Evolutionary conservation across 2,797 vertebrate genomes (phyloP).

Genomic region (Lerista edwardsae): DNA sequence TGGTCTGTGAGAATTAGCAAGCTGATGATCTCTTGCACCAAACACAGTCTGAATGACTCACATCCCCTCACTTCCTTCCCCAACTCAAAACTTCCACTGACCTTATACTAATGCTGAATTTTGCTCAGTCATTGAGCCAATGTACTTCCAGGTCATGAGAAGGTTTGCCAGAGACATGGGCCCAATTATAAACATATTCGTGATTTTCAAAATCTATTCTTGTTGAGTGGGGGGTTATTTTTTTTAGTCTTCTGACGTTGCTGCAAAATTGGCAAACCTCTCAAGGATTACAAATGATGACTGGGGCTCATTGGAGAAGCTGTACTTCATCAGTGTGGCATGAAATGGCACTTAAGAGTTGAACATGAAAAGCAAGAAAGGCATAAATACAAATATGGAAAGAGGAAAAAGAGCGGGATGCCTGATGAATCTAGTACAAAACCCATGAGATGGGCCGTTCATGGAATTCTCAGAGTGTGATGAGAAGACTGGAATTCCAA

Average conservation of each 20-base stretch:
- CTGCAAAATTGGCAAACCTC: conserved; percentile 48
- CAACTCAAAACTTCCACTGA: conserved; percentile 2
- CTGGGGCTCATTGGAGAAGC: conserved; percentile 47
- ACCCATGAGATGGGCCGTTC: too few species aligned
- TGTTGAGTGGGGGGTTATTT: conserved; percentile 61
- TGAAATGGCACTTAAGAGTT: conserved; percentile 73
- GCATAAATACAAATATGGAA: conserved; percentile 49
- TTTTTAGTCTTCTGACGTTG: conserved; percentile 42
- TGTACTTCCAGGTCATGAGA: neutral
- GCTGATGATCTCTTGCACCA: conserved; percentile 60
- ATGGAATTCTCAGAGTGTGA: neutral
- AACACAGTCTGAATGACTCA: conserved; percentile 57
- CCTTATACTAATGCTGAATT: neutral
- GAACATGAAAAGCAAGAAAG: conserved; percentile 67
- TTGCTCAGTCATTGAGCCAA: neutral
- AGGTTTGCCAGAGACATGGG: neutral
- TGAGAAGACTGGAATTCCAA: conserved; percentile 61
- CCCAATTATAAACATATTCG: neutral
- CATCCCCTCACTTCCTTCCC: neutral
- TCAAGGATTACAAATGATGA: conserved; percentile 56
- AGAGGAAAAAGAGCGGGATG: conserved; percentile 53
- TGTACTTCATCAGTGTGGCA: conserved; percentile 69
- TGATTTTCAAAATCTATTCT: conserved; percentile 53
- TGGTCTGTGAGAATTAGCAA: conserved; percentile 57
- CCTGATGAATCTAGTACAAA: conserved; percentile 51